Evolutionary conservation across 2,888 invertebrate species (phyloP).

Genomic region (Chrysina gloriosa): DNA sequence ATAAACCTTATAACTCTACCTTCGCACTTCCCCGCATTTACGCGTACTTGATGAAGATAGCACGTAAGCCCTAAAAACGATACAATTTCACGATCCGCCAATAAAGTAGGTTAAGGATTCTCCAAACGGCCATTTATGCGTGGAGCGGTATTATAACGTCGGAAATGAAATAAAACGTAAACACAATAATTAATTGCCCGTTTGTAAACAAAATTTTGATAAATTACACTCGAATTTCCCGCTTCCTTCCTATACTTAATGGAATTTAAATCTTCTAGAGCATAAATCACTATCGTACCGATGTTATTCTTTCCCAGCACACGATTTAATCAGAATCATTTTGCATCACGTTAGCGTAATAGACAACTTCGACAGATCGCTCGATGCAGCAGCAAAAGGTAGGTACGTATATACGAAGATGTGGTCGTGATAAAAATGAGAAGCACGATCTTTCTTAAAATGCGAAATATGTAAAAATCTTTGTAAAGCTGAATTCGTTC

Average conservation of each 20-base stretch:
- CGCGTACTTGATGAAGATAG: not conserved
- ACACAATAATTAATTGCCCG: slow-evolving; percentile 26
- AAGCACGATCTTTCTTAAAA: not conserved
- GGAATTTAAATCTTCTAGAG: slow-evolving; percentile 12
- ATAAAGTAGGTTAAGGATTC: slow-evolving; percentile 9
- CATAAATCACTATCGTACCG: slow-evolving; percentile 17
- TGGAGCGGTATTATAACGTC: not conserved
- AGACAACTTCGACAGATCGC: not conserved
- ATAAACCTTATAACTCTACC: not conserved
- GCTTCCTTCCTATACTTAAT: slow-evolving; percentile 16
- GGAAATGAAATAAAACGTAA: slow-evolving; percentile 20
- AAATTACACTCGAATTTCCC: slow-evolving; percentile 4
- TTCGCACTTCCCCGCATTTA: not conserved
- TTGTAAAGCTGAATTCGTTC: not conserved
- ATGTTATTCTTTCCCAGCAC: not conserved
- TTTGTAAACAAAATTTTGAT: slow-evolving; percentile 22
- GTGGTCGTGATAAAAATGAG: not conserved
- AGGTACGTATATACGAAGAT: too few relatives aligned
- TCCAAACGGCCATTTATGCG: slow-evolving; percentile 22
- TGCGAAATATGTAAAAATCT: not conserved
- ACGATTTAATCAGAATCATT: not conserved
- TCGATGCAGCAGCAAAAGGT: too few relatives aligned
- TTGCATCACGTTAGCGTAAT: not conserved
- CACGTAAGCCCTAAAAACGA: not conserved
- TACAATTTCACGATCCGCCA: slow-evolving; percentile 9